Base-by-base conservation (phyloP, 2,113 vertebrate species). In the Enhydra lutris region DNA sequence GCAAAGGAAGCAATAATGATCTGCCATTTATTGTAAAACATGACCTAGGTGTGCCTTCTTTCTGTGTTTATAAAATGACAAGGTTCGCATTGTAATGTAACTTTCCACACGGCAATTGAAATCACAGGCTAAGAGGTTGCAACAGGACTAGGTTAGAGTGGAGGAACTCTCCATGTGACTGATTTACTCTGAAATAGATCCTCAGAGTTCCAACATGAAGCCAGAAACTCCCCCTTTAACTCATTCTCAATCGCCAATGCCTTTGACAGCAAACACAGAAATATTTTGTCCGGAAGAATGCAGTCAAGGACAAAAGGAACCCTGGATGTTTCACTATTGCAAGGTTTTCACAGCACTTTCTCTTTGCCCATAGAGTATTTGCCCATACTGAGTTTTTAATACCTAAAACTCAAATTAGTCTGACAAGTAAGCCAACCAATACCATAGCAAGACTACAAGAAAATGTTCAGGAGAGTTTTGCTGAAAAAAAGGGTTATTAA, bases 1-100 rank as follows among this genome's bases (percentile, higher is more conserved):
- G 93, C 97, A 93, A 76, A 98, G 97, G 97, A 98, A 98, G 95
- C 82, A 98, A 98, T 98, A 97, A 97, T 94, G 97, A 59, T 94
- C 92, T 87, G 94, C 95, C 87, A 59, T 80, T 97, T 74, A 96
- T 96, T 97, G 97, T 97, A 91, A 97, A 97, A 57, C 92, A 81
- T 57, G 82, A 93, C 94, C 94, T 94, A 96, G 97, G 97, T 89
- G 97, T 97, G 97, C 90, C 97, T 83, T 82, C 88, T 82, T 93
- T 95, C 91, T 97, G 82, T 97, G 93, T 97, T 97, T 96, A 97
- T 88, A 89, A 57, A 88, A 97, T 61, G 93, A 52, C 71, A 89
- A 89, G 34, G 84, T 94, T 95, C 67, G 84, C 71, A 18, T 50
- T 63, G 52, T 65, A 88, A 61, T 81, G 80, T 95, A 97, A 96